Percentiles rank a stretch among this genome's conserved stretches.
Evolutionary conservation across 1,140 invertebrate species (phyloP).

Genomic region (Drosophila erecta): DNA sequence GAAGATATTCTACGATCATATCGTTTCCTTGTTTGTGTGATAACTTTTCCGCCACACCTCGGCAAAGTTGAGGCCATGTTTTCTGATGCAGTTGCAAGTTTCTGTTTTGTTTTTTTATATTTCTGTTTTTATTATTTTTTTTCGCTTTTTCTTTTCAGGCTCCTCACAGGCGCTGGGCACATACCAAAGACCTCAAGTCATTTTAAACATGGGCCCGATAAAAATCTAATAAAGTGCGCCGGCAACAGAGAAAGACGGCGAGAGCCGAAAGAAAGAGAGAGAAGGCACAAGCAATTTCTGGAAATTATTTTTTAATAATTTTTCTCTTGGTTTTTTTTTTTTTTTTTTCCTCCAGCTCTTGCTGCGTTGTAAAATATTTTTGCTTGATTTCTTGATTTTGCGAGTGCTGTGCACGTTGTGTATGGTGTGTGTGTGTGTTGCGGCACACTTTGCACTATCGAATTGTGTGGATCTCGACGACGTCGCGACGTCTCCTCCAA

Average conservation of each 20-base stretch:
- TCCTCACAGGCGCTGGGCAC: conserved; percentile 38
- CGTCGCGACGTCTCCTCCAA: conserved; percentile 37
- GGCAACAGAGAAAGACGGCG: conserved; percentile 25
- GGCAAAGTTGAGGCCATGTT: conserved; percentile 6
- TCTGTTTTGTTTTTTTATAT: conserved; percentile 11
- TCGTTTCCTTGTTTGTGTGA: neutral
- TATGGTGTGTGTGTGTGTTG: conserved; percentile 21
- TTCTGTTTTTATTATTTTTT: conserved; percentile 9
- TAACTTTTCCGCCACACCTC: conserved; percentile 26
- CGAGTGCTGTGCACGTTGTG: conserved; percentile 12
- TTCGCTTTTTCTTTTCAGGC: conserved; percentile 1
- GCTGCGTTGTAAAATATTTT: conserved; percentile 49
- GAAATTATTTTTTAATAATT: conserved; percentile 76
- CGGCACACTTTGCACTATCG: conserved; percentile 81
- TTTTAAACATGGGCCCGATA: conserved; percentile 69
- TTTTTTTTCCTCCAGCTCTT: neutral
- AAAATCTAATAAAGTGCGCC: conserved; percentile 77
- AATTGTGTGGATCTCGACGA: conserved; percentile 65
- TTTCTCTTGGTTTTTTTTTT: conserved; percentile 26
- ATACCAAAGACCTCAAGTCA: conserved; percentile 65
- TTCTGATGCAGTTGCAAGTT: conserved; percentile 13
- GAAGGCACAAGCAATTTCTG: conserved; percentile 65
- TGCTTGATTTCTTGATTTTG: conserved; percentile 65
- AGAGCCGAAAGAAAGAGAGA: conserved; percentile 10
- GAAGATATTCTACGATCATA: neutral